Conservation (phyloP, 2,888 invertebrate species). For the Chaetogeoica ovagalla region DNA sequence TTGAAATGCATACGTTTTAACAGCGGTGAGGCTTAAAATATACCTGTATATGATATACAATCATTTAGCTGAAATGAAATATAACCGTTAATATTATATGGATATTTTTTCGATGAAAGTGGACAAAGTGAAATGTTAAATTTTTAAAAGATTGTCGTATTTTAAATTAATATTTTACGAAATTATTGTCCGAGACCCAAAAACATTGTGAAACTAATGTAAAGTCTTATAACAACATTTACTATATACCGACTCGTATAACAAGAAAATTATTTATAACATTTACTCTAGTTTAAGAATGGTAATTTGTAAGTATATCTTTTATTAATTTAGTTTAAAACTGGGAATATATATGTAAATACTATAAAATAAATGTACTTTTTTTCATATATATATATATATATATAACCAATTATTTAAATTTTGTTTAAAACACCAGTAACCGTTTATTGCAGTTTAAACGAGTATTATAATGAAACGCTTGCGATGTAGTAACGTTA, state of each 20-base stretch:
- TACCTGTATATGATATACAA: no score
- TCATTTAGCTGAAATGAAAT: no score
- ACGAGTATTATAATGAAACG: background rate
- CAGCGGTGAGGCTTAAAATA: no score
- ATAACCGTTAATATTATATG: no score
- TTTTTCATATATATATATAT: background rate
- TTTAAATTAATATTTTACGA: background rate
- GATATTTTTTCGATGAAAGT: no score
- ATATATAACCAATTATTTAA: constrained; percentile 9
- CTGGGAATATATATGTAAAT: background rate
- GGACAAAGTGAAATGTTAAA: no score
- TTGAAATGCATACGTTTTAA: no score
- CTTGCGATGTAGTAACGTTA: background rate
- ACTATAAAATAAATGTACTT: background rate
- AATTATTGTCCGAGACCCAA: background rate
- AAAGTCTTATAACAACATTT: background rate
- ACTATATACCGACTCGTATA: background rate
- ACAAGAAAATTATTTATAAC: background rate
- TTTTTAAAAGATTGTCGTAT: no score
- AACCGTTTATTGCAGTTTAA: constrained; percentile 19
- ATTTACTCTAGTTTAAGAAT: background rate
- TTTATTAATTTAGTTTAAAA: constrained; percentile 33
- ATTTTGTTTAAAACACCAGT: constrained; percentile 20
- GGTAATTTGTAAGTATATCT: constrained; percentile 8
- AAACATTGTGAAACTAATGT: no score